Evolutionary conservation across 2,797 vertebrate species (phyloP).

Genomic region (Xiphophorus birchmanni): DNA sequence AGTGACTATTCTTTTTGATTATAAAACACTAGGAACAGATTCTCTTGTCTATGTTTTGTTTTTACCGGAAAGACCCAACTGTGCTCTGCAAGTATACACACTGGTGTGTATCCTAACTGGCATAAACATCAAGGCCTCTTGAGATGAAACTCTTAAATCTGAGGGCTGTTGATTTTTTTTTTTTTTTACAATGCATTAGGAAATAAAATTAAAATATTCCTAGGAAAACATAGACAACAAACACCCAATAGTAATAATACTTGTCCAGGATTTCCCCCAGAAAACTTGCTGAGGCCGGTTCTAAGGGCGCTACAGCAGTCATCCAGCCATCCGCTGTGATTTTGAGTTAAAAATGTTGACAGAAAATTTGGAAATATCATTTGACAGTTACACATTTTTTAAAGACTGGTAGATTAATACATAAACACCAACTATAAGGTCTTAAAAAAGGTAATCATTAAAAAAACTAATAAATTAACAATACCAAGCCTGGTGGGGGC

Average conservation of each 20-base stretch:
- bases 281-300: no score
- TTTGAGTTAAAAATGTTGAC: no score
- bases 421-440: no score
- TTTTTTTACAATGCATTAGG: not conserved
- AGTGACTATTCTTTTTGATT: not conserved
- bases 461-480: no score
- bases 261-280: not conserved
- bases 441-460: no score
- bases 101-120: slow-evolving; percentile 13
- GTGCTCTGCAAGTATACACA: slow-evolving; percentile 2
- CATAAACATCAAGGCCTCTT: slow-evolving; percentile 17
- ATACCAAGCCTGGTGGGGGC: no score
- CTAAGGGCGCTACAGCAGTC: no score
- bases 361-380: no score
- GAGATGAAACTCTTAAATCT: slow-evolving; percentile 7
- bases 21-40: not conserved
- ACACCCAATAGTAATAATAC: not conserved
- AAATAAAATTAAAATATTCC: slow-evolving; percentile 3
- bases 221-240: slow-evolving; percentile 11
- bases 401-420: no score
- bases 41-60: slow-evolving; percentile 1
- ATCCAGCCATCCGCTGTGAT: no score
- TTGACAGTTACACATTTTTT: no score
- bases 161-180: not conserved
- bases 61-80: not conserved